Evolutionary conservation across 2,888 invertebrate genomes (phyloP).

Genomic region (Andrena minutula): DNA sequence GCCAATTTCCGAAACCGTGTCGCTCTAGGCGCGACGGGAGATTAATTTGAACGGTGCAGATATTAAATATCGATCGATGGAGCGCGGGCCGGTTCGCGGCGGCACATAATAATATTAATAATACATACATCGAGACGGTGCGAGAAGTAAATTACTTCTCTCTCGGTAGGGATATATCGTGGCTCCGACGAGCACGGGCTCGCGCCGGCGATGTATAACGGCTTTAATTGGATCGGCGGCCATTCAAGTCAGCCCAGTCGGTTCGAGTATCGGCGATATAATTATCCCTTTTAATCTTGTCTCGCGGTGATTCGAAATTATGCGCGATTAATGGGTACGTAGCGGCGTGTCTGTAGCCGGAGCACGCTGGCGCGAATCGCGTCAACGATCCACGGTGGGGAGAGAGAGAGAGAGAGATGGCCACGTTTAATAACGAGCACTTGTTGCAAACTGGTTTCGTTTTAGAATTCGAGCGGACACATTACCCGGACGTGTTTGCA

Average conservation of each 20-base stretch:
- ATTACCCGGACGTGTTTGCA: conserved; percentile 99
- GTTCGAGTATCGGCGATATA: conserved; percentile 57
- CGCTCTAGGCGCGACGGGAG: background rate
- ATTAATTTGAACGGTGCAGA: background rate
- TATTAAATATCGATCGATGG: conserved; percentile 29
- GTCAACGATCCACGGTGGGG: background rate
- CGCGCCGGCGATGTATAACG: conserved; percentile 19
- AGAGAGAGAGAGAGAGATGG: background rate
- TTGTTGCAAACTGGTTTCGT: conserved; percentile 81
- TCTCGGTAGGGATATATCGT: conserved; percentile 38
- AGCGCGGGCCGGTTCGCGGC: conserved; percentile 21
- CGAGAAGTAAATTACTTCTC: conserved; percentile 48
- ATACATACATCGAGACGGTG: conserved; percentile 20
- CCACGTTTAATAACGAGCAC: conserved; percentile 76
- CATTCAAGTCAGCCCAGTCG: conserved; percentile 43
- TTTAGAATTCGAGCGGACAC: conserved; percentile 98
- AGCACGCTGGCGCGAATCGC: background rate
- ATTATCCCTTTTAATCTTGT: conserved; percentile 56
- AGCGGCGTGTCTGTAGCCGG: background rate
- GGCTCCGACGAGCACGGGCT: conserved; percentile 11
- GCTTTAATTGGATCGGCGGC: conserved; percentile 59
- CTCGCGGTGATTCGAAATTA: conserved; percentile 50
- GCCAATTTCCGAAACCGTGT: background rate
- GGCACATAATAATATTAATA: background rate
- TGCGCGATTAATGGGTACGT: conserved; percentile 49